Evolutionary conservation across 2,113 vertebrate species (phyloP).

Genomic region (Chitala chitala): DNA sequence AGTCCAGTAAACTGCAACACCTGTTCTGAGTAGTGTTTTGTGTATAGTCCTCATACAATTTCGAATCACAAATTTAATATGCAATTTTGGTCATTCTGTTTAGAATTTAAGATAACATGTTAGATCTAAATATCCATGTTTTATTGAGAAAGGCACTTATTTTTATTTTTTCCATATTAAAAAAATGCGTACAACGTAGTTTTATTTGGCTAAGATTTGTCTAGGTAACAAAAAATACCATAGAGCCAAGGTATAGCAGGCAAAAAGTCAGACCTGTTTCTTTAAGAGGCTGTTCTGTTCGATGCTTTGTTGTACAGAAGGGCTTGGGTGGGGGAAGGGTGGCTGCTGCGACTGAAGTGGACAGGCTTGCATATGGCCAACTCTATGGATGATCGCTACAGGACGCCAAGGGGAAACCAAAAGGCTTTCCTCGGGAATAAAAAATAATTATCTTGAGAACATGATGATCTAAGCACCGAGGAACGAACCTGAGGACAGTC

Average conservation of each 20-base stretch:
- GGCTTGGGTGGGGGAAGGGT: conserved; percentile 45
- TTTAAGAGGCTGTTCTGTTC: conserved; percentile 55
- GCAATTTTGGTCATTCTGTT: too few species aligned
- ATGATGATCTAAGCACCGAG: conserved; percentile 46
- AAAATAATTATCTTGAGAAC: not conserved
- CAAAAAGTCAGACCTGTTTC: conserved; percentile 33
- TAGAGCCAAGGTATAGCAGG: not conserved
- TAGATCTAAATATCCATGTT: too few species aligned
- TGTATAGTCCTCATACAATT: too few species aligned
- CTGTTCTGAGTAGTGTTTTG: too few species aligned
- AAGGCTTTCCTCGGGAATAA: conserved; percentile 36
- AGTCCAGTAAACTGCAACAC: too few species aligned
- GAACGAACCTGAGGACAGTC: conserved; percentile 27
- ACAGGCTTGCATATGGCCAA: conserved; percentile 49
- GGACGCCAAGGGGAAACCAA: conserved; percentile 40
- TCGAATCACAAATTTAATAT: too few species aligned
- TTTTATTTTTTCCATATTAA: not conserved
- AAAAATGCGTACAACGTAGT: too few species aligned
- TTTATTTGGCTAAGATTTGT: too few species aligned
- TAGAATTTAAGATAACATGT: too few species aligned
- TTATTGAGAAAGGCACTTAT: not conserved
- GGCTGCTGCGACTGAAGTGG: conserved; percentile 34
- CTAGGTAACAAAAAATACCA: too few species aligned
- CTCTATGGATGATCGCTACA: conserved; percentile 48
- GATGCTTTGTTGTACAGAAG: conserved; percentile 41